Conservation (phyloP, 2,888 invertebrate genomes). For the Bedellia somnulentella region DNA sequence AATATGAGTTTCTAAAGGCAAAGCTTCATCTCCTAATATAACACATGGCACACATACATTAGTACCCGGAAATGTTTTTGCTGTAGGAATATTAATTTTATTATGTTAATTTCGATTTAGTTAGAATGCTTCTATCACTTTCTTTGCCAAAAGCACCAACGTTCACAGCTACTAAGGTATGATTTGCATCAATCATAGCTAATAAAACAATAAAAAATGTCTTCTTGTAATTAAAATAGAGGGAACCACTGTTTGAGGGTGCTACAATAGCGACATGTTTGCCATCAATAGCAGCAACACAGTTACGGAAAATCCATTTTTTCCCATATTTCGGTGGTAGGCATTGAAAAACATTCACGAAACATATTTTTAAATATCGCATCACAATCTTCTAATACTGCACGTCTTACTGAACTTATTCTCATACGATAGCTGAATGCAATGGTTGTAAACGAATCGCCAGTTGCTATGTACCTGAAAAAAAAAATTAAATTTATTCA, state of each 20-base stretch:
- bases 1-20: no score
- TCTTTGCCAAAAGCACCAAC: conserved; percentile 8
- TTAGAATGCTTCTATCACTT: no score
- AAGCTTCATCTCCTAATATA: no score
- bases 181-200: conserved; percentile 11
- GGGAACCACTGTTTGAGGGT: conserved; percentile 11
- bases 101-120: no score
- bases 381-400: conserved; percentile 9
- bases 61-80: no score
- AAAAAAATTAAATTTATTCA: conserved; percentile 9
- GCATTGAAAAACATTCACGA: conserved; percentile 7
- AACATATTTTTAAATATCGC: conserved; percentile 10
- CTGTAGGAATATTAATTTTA: no score
- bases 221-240: conserved; percentile 11
- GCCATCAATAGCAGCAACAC: conserved; percentile 8
- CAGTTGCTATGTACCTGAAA: conserved; percentile 9
- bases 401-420: conserved; percentile 10
- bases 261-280: conserved; percentile 7
- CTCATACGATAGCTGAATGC: conserved; percentile 9
- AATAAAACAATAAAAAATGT: conserved; percentile 11
- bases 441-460: conserved; percentile 8
- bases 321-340: conserved; percentile 2
- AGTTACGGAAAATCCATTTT: conserved; percentile 6
- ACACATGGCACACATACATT: no score
- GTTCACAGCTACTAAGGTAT: no score